These are phyloP conservation scores for Neuroterus valhalla DNA, from an alignment of 1,140 invertebrate species.

Conservation along the genomic window DNA sequence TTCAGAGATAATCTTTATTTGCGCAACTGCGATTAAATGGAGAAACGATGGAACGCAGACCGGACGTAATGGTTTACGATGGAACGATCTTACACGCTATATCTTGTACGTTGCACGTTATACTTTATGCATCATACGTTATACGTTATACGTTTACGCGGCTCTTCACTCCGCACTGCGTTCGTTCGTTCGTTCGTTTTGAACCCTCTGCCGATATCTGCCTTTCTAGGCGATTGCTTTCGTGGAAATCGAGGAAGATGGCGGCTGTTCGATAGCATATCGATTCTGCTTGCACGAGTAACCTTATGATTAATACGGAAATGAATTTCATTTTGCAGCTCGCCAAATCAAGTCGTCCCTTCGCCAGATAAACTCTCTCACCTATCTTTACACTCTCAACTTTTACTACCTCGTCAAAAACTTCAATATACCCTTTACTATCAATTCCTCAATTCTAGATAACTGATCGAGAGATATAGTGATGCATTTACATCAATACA, in stretches of 20 bases:
- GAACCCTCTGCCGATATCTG: constrained; percentile 54
- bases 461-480: no score
- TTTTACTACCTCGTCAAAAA: background rate
- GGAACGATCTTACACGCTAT: constrained; percentile 51
- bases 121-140: constrained; percentile 50
- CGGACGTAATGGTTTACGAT: constrained; percentile 53
- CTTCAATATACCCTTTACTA: background rate
- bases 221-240: constrained; percentile 59
- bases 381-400: background rate
- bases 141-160: constrained; percentile 49
- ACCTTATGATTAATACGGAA: constrained; percentile 40
- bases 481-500: no score
- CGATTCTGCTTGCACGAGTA: constrained; percentile 45
- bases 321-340: background rate
- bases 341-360: background rate
- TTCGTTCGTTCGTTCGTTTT: constrained; percentile 50
- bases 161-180: constrained; percentile 40
- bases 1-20: background rate
- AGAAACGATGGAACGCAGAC: constrained; percentile 49
- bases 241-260: constrained; percentile 57
- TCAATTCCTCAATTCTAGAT: background rate
- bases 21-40: constrained; percentile 47
- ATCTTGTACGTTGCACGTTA: constrained; percentile 52
- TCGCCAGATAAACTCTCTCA: background rate
- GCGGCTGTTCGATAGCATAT: constrained; percentile 53